These are phyloP conservation scores for Lepus timidus DNA, from an alignment of 2,113 vertebrate species.

Conservation along the genomic window DNA sequence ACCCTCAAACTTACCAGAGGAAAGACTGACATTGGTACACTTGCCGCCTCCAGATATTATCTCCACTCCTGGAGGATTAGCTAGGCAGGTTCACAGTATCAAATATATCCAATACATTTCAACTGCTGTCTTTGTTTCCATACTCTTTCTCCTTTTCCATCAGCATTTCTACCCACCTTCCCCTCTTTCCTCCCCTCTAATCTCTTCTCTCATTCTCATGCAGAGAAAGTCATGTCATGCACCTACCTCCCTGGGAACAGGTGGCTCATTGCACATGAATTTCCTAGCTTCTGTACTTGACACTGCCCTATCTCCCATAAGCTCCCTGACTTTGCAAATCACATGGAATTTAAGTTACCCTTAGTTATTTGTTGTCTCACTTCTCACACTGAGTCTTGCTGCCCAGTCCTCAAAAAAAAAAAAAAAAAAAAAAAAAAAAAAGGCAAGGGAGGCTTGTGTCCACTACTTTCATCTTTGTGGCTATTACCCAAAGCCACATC, in stretches of 20 bases:
- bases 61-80: neutral
- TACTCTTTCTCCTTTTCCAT: neutral
- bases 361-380: neutral
- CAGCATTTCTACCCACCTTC: neutral
- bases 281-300: neutral
- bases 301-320: neutral
- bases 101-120: neutral
- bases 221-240: neutral
- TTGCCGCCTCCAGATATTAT: neutral
- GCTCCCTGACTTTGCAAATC: neutral
- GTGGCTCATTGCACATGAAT: neutral
- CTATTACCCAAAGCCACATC: too few relatives aligned
- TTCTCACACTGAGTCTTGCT: neutral
- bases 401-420: neutral
- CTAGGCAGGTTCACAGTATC: neutral
- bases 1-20: neutral
- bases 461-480: neutral
- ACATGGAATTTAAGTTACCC: too few relatives aligned
- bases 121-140: neutral
- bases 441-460: neutral
- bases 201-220: neutral
- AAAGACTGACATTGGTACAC: neutral
- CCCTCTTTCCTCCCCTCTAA: neutral
- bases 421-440: too few relatives aligned
- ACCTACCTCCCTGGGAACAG: neutral